Conservation (phyloP, 1,140 invertebrate species). For the Reticulitermes speratus region DNA sequence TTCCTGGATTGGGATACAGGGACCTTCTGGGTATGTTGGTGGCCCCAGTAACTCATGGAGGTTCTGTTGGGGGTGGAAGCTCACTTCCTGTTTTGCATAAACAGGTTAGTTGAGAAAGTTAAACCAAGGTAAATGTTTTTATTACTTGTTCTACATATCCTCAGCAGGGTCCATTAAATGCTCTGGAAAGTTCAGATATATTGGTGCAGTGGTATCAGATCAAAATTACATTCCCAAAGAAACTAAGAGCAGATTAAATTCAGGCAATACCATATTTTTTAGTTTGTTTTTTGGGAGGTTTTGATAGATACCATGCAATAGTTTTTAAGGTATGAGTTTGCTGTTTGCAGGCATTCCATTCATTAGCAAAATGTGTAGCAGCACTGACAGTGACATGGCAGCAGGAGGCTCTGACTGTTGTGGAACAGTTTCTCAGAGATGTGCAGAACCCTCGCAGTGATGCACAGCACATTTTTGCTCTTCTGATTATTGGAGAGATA, state of each 20-base stretch:
- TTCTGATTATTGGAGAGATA: slow-evolving; percentile 95
- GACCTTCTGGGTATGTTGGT: slow-evolving; percentile 75
- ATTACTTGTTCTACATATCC: too few relatives aligned
- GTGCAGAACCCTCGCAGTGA: slow-evolving; percentile 72
- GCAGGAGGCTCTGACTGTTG: slow-evolving; percentile 73
- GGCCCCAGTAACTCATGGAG: slow-evolving; percentile 53
- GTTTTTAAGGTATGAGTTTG: background rate
- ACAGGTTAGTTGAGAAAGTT: slow-evolving; percentile 41
- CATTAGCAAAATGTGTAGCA: slow-evolving; percentile 92
- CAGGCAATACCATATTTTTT: too few relatives aligned
- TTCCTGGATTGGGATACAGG: slow-evolving; percentile 76
- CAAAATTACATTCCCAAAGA: too few relatives aligned
- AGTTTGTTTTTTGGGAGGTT: too few relatives aligned
- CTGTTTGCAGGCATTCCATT: slow-evolving; percentile 74
- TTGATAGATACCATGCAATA: too few relatives aligned
- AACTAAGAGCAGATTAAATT: too few relatives aligned
- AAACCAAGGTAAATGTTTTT: background rate
- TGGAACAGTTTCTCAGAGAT: slow-evolving; percentile 82
- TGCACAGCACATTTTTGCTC: slow-evolving; percentile 85
- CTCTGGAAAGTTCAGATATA: too few relatives aligned
- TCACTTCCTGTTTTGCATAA: slow-evolving; percentile 50
- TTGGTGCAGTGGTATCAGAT: too few relatives aligned
- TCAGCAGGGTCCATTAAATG: too few relatives aligned
- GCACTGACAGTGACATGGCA: slow-evolving; percentile 80
- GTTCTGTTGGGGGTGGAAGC: background rate